Percentiles rank a stretch among this genome's conserved stretches.
phyloP scores from a whole-genome alignment of 2,888 invertebrate species.

The Diabrotica balteata region DNA sequence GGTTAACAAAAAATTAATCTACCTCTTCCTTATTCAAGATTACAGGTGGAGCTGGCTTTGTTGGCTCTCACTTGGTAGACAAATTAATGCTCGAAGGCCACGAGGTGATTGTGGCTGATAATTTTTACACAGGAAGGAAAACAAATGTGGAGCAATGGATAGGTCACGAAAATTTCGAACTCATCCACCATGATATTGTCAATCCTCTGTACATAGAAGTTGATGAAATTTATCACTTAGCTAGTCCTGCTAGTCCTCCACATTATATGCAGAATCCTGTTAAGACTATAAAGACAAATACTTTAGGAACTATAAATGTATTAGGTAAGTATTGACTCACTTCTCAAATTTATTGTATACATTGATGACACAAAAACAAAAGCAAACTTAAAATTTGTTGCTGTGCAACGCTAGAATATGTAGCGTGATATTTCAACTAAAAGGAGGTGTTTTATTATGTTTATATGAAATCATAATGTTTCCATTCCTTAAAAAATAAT shows the following conservation, averaged over 20 bases:
- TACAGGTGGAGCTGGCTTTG: constrained; percentile 97
- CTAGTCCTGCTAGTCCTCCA: constrained; percentile 98
- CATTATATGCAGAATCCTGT: constrained; percentile 99
- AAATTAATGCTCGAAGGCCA: constrained; percentile 94
- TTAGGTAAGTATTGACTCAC: constrained; percentile 67
- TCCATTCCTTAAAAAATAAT: too few species aligned
- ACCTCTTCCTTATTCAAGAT: constrained; percentile 63
- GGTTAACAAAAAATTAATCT: neutral
- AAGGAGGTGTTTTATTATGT: too few species aligned
- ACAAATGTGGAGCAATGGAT: constrained; percentile 99
- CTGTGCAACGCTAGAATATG: too few species aligned
- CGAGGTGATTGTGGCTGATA: constrained; percentile 96
- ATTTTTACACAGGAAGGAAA: constrained; percentile 97
- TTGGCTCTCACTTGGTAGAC: constrained; percentile 98
- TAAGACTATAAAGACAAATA: constrained; percentile 99
- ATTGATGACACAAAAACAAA: too few species aligned
- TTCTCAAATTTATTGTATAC: too few species aligned
- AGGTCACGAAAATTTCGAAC: constrained; percentile 98
- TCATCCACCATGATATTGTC: constrained; percentile 98
- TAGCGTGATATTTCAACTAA: too few species aligned
- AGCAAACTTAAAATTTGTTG: too few species aligned
- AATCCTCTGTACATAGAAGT: constrained; percentile 98
- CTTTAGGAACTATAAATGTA: constrained; percentile 94
- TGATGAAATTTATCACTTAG: constrained; percentile 97
- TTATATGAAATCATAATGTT: too few species aligned